Evolutionary conservation across 2,113 vertebrate species (phyloP).

Genomic region (Nerophis lumbriciformis): DNA sequence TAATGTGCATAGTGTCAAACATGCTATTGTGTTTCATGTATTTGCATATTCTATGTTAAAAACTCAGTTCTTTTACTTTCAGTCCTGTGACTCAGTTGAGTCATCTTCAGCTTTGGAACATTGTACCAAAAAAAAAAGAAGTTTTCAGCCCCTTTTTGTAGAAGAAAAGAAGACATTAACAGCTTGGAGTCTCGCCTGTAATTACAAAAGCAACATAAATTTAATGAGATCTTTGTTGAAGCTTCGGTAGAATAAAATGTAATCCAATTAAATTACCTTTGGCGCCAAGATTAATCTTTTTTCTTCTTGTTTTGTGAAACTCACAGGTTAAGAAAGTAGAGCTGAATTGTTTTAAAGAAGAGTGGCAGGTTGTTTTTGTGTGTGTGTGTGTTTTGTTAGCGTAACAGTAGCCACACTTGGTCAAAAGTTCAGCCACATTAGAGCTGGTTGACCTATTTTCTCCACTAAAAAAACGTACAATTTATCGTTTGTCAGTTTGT

Average conservation of each 20-base stretch:
- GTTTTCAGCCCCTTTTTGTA: neutral
- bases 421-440: conserved; percentile 72
- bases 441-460: conserved; percentile 67
- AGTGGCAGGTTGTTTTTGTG: too few species aligned
- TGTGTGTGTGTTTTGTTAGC: neutral
- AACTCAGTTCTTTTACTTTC: too few species aligned
- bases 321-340: neutral
- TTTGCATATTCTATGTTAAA: too few species aligned
- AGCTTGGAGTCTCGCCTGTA: conserved; percentile 11
- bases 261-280: neutral
- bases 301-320: conserved; percentile 4
- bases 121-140: neutral
- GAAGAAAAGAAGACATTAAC: neutral
- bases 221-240: conserved; percentile 13
- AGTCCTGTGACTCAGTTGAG: too few species aligned
- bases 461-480: conserved; percentile 48
- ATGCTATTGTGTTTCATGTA: too few species aligned
- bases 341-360: neutral
- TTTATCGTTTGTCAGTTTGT: conserved; percentile 44
- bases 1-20: too few species aligned
- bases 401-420: conserved; percentile 53
- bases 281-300: neutral
- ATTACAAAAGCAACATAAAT: conserved; percentile 12
- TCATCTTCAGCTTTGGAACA: too few species aligned
- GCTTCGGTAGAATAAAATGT: conserved; percentile 1